phyloP scores from a whole-genome alignment of 2,797 vertebrate species.

The Epinephelus coioides region DNA sequence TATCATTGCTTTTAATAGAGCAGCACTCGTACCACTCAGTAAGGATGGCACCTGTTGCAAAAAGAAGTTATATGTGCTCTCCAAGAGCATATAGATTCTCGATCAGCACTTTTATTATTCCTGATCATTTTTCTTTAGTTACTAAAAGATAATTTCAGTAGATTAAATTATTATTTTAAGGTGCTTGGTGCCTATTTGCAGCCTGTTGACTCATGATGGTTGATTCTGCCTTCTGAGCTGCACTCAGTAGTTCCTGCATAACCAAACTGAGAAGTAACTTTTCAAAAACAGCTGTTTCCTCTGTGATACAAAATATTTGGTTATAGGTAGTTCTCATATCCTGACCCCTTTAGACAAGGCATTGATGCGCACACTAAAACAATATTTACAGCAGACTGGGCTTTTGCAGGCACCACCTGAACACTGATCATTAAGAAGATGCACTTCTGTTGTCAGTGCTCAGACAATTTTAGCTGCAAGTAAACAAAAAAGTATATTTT shows the following conservation, averaged over 20 bases:
- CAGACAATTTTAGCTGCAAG: not conserved
- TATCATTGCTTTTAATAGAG: not conserved
- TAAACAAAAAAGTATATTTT: not conserved
- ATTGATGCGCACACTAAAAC: not conserved
- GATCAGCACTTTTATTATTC: not conserved
- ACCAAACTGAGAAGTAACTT: not conserved
- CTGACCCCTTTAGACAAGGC: not conserved
- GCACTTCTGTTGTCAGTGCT: too few species aligned
- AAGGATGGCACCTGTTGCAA: not conserved
- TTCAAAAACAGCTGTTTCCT: constrained; percentile 8
- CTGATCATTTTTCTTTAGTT: not conserved
- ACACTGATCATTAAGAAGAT: too few species aligned
- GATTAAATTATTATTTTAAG: not conserved
- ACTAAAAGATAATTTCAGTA: not conserved
- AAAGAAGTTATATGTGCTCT: not conserved
- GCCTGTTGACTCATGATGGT: too few species aligned
- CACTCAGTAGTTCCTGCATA: not conserved
- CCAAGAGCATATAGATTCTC: not conserved
- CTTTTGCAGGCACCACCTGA: too few species aligned
- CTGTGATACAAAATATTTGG: not conserved
- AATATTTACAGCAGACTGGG: not conserved
- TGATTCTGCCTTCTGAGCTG: not conserved
- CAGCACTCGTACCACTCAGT: not conserved
- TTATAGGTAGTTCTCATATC: not conserved
- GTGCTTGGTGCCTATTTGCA: not conserved